These are phyloP conservation scores for Habroteleia sp. DNA, from an alignment of 2,888 invertebrate species.

Conservation along the genomic window DNA sequence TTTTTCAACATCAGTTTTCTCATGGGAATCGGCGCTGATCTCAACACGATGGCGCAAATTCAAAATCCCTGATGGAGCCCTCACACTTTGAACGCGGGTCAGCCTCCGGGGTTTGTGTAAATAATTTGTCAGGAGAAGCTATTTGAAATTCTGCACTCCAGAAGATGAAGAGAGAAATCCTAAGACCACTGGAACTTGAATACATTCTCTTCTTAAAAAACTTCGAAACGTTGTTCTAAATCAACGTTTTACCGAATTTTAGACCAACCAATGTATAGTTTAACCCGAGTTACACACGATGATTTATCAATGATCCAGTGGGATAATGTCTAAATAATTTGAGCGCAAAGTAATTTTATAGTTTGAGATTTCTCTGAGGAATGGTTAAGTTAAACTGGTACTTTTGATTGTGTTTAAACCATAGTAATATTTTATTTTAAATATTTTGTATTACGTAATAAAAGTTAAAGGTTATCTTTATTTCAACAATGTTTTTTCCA, in stretches of 20 bases:
- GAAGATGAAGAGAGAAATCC: conserved; percentile 12
- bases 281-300: too few species aligned
- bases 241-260: background rate
- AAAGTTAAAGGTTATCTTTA: too few species aligned
- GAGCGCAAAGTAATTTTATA: too few species aligned
- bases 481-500: too few species aligned
- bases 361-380: too few species aligned
- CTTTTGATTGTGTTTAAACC: too few species aligned
- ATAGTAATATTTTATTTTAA: too few species aligned
- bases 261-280: conserved; percentile 2
- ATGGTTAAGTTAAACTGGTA: too few species aligned
- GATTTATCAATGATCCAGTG: too few species aligned
- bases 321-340: too few species aligned
- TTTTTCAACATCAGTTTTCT: conserved; percentile 5
- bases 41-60: conserved; percentile 25
- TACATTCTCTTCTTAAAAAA: conserved; percentile 5
- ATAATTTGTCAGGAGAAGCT: conserved; percentile 29
- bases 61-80: conserved; percentile 20
- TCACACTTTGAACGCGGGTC: conserved; percentile 7
- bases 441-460: too few species aligned
- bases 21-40: conserved; percentile 13
- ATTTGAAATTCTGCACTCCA: conserved; percentile 23
- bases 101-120: conserved; percentile 17
- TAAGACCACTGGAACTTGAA: conserved; percentile 17
- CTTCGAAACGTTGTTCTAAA: conserved; percentile 8